A percentile compares a stretch with the other conserved stretches of the same genome.
Conservation (phyloP, 2,888 invertebrate genomes). For the Arge pagana region DNA sequence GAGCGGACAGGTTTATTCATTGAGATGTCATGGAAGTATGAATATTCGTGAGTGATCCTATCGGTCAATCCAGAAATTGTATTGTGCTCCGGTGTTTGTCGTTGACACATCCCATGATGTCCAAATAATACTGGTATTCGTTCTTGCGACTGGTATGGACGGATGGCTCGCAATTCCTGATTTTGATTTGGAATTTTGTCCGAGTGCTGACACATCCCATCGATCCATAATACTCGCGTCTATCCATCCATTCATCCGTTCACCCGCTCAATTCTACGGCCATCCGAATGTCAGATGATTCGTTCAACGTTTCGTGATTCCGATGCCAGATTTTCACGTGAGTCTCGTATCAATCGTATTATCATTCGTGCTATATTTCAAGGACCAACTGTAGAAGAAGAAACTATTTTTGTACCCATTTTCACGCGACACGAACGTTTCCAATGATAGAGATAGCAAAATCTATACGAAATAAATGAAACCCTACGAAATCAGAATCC, state of each 20-base stretch:
- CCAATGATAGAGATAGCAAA: no score
- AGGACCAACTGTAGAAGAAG: no score
- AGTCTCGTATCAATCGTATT: no score
- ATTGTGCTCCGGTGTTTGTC: conserved; percentile 6
- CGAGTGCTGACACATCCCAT: conserved; percentile 40
- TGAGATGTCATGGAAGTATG: no score
- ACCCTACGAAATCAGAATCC: no score
- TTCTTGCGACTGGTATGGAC: not conserved
- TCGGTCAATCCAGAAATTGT: not conserved
- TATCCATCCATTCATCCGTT: conserved; percentile 3
- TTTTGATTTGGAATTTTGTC: conserved; percentile 56
- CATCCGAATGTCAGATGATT: not conserved
- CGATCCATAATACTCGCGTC: conserved; percentile 40
- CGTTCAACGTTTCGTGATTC: not conserved
- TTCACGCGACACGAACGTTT: no score
- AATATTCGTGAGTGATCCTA: not conserved
- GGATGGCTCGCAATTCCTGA: conserved; percentile 36
- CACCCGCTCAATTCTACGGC: not conserved
- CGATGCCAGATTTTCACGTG: conserved; percentile 6
- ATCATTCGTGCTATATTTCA: no score
- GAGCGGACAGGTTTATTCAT: no score
- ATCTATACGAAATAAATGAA: no score
- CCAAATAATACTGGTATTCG: conserved; percentile 4
- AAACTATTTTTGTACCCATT: no score
- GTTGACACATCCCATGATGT: conserved; percentile 6